These are phyloP conservation scores for Hippocampus guttulatus DNA, from an alignment of 2,113 vertebrate genomes.

Conservation along the genomic window DNA sequence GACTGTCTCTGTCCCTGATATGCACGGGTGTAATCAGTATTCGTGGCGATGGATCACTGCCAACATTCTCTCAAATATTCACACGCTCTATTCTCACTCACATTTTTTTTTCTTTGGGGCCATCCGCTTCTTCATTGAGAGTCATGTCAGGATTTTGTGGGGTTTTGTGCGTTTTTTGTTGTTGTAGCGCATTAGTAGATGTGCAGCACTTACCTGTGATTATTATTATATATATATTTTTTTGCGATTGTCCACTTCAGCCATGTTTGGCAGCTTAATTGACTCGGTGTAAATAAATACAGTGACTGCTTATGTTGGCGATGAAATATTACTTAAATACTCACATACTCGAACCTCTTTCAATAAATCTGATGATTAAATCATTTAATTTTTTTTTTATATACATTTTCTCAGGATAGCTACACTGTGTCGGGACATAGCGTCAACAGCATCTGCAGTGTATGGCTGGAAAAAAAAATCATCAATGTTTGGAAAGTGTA, in stretches of 20 bases:
- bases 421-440: background rate
- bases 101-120: too few species aligned
- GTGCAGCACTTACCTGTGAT: too few species aligned
- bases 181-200: too few species aligned
- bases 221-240: background rate
- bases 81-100: background rate
- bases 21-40: background rate
- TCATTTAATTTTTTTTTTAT: background rate
- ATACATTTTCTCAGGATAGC: background rate
- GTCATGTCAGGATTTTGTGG: background rate
- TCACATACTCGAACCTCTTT: background rate
- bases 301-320: background rate
- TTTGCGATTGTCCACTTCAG: background rate
- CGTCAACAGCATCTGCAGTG: slow-evolving; percentile 42
- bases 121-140: background rate
- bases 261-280: background rate
- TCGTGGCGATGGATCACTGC: background rate
- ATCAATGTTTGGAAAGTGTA: background rate
- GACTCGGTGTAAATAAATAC: background rate
- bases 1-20: background rate
- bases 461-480: slow-evolving; percentile 47
- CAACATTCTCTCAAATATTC: background rate
- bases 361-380: background rate
- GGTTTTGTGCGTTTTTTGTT: too few species aligned
- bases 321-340: background rate